These are phyloP conservation scores for Polyergus mexicanus DNA, from an alignment of 1,140 invertebrate genomes.

Conservation along the genomic window DNA sequence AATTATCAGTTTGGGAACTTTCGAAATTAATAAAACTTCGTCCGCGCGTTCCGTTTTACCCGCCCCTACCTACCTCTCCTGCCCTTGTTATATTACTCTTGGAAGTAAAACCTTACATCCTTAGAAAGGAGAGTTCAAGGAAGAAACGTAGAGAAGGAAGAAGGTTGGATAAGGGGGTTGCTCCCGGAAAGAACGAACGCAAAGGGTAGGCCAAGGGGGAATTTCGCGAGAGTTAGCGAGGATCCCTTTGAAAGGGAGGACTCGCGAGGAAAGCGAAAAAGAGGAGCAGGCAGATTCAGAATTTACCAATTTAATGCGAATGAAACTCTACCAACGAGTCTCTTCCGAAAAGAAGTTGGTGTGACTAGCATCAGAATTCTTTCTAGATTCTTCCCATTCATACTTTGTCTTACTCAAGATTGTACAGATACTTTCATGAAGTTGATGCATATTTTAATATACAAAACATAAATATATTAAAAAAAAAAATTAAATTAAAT, in stretches of 20 bases:
- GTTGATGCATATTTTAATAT: background rate
- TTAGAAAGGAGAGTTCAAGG: slow-evolving; percentile 57
- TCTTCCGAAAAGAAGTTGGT: slow-evolving; percentile 67
- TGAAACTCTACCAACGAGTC: slow-evolving; percentile 70
- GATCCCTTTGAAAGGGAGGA: slow-evolving; percentile 37
- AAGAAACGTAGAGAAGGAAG: slow-evolving; percentile 34
- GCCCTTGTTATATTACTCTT: slow-evolving; percentile 78
- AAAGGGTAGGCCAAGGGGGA: slow-evolving; percentile 46
- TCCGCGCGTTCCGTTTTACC: slow-evolving; percentile 12
- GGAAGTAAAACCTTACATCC: slow-evolving; percentile 78
- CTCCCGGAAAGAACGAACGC: slow-evolving; percentile 2
- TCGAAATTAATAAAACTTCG: slow-evolving; percentile 84
- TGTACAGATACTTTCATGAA: slow-evolving; percentile 19
- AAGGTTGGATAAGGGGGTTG: slow-evolving; percentile 46
- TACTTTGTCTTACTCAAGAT: background rate
- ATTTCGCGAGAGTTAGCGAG: slow-evolving; percentile 52
- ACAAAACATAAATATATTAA: background rate
- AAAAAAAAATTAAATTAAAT: background rate
- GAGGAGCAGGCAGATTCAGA: slow-evolving; percentile 64
- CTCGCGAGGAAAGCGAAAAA: slow-evolving; percentile 45
- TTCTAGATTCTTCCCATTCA: slow-evolving; percentile 71
- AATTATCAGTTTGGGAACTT: slow-evolving; percentile 85
- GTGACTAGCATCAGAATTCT: slow-evolving; percentile 68
- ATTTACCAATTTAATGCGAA: slow-evolving; percentile 83
- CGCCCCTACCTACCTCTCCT: slow-evolving; percentile 43